A percentile compares a stretch with the other conserved stretches of the same genome.
Evolutionary conservation across 1,140 invertebrate genomes (phyloP).

Genomic region (Gonioctena quinquepunctata): DNA sequence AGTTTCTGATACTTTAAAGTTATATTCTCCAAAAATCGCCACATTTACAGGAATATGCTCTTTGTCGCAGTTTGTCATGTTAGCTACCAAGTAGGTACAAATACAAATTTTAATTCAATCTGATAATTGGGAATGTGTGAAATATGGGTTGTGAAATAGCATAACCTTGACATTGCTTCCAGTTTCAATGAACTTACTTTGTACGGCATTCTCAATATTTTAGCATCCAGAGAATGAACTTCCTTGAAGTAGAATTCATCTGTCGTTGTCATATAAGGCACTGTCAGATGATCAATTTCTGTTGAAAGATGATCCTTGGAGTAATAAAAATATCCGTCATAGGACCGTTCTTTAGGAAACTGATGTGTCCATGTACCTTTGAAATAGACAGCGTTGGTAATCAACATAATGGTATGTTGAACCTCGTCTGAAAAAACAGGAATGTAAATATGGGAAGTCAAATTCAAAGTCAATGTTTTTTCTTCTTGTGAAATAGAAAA

Average conservation of each 20-base stretch:
- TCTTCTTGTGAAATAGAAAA: background rate
- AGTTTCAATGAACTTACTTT: too few relatives aligned
- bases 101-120: too few relatives aligned
- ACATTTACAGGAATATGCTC: too few relatives aligned
- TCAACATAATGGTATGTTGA: constrained; percentile 64
- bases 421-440: constrained; percentile 59
- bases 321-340: constrained; percentile 61
- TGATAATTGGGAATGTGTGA: too few relatives aligned
- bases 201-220: constrained; percentile 80
- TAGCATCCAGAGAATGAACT: constrained; percentile 67
- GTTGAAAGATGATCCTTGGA: constrained; percentile 38
- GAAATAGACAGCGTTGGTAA: constrained; percentile 84
- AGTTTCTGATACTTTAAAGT: too few relatives aligned
- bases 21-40: too few relatives aligned
- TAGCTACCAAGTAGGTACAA: too few relatives aligned
- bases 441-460: background rate
- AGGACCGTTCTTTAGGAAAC: constrained; percentile 65
- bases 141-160: too few relatives aligned
- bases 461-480: background rate
- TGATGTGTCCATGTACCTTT: constrained; percentile 75
- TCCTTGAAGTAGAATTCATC: constrained; percentile 69
- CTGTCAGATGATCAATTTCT: constrained; percentile 39
- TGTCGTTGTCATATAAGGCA: constrained; percentile 69
- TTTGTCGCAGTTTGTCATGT: too few relatives aligned
- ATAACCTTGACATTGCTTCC: too few relatives aligned